These are phyloP conservation scores for Loxodonta africana DNA, from an alignment of 2,113 vertebrate genomes.

Conservation along the genomic window DNA sequence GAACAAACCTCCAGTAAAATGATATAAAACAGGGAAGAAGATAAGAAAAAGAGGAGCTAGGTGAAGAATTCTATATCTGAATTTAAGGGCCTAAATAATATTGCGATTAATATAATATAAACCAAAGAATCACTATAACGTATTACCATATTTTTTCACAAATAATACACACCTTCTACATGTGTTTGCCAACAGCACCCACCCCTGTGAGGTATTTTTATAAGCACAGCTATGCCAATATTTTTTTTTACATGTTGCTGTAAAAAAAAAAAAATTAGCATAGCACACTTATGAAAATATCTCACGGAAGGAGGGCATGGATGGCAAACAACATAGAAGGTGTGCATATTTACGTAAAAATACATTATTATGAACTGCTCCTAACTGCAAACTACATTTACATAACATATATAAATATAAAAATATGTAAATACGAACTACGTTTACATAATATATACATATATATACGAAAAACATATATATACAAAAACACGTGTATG, in stretches of 20 bases:
- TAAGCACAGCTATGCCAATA: too few relatives aligned
- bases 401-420: neutral
- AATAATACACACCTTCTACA: too few relatives aligned
- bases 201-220: too few relatives aligned
- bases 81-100: slow-evolving; percentile 29
- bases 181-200: too few relatives aligned
- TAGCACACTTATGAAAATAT: too few relatives aligned
- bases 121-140: slow-evolving; percentile 1
- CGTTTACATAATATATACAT: neutral
- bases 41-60: neutral
- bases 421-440: neutral
- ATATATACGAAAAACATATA: neutral
- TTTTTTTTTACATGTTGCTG: too few relatives aligned
- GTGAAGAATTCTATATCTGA: neutral
- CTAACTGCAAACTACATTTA: too few relatives aligned
- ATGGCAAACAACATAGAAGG: too few relatives aligned
- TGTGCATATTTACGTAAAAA: too few relatives aligned
- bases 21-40: neutral
- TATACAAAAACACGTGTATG: neutral
- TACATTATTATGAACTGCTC: too few relatives aligned
- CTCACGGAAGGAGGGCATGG: too few relatives aligned
- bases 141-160: neutral
- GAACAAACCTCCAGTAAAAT: slow-evolving; percentile 14
- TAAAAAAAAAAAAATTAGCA: too few relatives aligned
- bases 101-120: slow-evolving; percentile 24